Conservation (phyloP, 1,140 invertebrate species). For the Schlechtendalia chinensis region DNA sequence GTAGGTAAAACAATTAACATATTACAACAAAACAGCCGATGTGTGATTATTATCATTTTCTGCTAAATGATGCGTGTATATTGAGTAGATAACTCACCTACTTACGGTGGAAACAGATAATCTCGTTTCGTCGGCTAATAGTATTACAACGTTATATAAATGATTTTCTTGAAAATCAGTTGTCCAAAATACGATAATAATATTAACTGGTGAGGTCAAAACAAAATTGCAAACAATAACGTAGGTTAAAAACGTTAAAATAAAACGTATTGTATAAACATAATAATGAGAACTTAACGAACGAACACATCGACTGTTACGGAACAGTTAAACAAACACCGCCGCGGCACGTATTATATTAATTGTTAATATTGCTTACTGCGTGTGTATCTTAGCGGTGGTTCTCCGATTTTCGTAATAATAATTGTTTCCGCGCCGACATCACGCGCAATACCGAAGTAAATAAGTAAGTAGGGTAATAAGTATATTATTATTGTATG, state of each 20-base stretch:
- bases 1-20: not conserved
- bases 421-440: not conserved
- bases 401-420: not conserved
- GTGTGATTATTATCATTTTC: not conserved
- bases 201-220: not conserved
- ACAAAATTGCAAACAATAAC: not conserved
- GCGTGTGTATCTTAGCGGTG: not conserved
- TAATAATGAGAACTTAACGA: too few relatives aligned
- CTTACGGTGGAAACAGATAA: not conserved
- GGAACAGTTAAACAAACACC: not conserved
- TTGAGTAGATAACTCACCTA: not conserved
- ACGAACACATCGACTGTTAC: too few relatives aligned
- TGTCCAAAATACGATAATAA: not conserved
- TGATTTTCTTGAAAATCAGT: not conserved
- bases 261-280: too few relatives aligned
- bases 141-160: too few relatives aligned
- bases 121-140: not conserved
- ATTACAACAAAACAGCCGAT: not conserved
- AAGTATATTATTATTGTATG: too few relatives aligned
- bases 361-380: not conserved
- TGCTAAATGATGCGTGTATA: not conserved
- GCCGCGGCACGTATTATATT: not conserved
- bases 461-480: too few relatives aligned
- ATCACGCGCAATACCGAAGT: not conserved
- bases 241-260: not conserved